phyloP scores from a whole-genome alignment of 2,113 vertebrate genomes.

The Crotophaga sulcirostris region DNA sequence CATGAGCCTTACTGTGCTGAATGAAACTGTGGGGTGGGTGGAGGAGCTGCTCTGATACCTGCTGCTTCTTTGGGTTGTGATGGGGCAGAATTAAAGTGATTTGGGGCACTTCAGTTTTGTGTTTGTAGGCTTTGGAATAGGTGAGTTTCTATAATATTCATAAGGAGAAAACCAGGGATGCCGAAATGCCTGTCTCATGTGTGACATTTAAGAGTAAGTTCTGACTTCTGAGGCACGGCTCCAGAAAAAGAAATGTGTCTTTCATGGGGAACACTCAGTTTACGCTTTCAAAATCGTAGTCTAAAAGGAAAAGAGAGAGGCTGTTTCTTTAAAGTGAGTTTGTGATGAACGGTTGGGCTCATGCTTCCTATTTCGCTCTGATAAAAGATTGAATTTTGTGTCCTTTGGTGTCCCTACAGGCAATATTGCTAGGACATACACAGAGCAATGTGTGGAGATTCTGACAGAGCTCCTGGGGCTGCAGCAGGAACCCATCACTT shows the following conservation, averaged over 20 bases:
- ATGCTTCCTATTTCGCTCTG: not conserved
- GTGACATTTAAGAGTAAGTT: not conserved
- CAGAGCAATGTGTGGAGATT: conserved; percentile 88
- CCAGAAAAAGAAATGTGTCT: not conserved
- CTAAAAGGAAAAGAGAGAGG: not conserved
- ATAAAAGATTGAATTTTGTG: not conserved
- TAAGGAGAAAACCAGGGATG: not conserved
- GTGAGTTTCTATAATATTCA: not conserved
- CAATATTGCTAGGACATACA: conserved; percentile 89
- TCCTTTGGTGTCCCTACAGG: conserved; percentile 72
- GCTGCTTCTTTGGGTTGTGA: not conserved
- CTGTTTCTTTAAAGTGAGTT: not conserved
- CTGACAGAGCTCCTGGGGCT: conserved; percentile 88
- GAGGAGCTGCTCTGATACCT: not conserved
- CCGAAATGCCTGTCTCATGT: not conserved
- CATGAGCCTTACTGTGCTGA: not conserved
- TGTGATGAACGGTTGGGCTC: not conserved
- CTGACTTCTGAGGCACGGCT: not conserved
- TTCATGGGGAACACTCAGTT: not conserved
- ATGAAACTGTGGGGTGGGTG: not conserved
- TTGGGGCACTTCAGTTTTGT: not conserved
- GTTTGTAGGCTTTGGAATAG: not conserved
- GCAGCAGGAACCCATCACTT: conserved; percentile 92
- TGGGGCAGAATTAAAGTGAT: not conserved
- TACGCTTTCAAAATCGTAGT: not conserved